Conservation (phyloP, 2,888 invertebrate species). For the Hypercompe scribonia region DNA sequence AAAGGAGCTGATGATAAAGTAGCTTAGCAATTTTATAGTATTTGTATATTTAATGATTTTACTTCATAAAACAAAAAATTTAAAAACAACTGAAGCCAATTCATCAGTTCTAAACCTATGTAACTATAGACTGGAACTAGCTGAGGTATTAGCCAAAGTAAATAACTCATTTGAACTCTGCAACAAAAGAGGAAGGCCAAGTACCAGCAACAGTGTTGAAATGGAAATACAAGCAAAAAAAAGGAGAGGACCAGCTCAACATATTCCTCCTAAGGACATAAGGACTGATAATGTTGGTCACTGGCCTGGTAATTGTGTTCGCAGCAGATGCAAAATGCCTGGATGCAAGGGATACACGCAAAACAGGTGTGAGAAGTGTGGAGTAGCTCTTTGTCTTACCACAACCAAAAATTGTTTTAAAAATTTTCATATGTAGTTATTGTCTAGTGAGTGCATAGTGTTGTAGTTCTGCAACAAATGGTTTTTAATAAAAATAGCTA, state of each 20-base stretch:
- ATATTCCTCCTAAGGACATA: constrained; percentile 24
- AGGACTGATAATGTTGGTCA: constrained; percentile 49
- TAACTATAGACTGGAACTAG: constrained; percentile 31
- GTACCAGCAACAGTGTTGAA: not conserved
- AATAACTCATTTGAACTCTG: not conserved
- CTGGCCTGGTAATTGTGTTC: constrained; percentile 40
- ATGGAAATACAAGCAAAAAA: not conserved
- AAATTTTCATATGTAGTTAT: too few relatives aligned
- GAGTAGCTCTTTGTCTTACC: constrained; percentile 44
- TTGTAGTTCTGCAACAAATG: too few relatives aligned
- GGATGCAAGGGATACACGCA: constrained; percentile 32
- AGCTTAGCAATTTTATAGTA: too few relatives aligned
- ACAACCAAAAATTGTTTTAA: constrained; percentile 48
- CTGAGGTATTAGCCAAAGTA: not conserved
- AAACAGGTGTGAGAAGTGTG: constrained; percentile 45
- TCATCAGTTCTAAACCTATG: not conserved
- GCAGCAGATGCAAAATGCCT: constrained; percentile 29
- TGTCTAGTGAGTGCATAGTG: too few relatives aligned
- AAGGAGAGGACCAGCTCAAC: constrained; percentile 10
- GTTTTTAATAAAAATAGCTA: constrained; percentile 11
- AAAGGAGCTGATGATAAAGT: too few relatives aligned
- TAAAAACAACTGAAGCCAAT: too few relatives aligned
- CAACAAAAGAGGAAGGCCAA: not conserved
- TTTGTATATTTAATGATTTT: too few relatives aligned
- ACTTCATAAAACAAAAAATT: too few relatives aligned